Evolutionary conservation across 2,888 invertebrate genomes (phyloP), one percentile per base, ranked within the genome.

Genomic region (Scelioninae gen. 1): DNA sequence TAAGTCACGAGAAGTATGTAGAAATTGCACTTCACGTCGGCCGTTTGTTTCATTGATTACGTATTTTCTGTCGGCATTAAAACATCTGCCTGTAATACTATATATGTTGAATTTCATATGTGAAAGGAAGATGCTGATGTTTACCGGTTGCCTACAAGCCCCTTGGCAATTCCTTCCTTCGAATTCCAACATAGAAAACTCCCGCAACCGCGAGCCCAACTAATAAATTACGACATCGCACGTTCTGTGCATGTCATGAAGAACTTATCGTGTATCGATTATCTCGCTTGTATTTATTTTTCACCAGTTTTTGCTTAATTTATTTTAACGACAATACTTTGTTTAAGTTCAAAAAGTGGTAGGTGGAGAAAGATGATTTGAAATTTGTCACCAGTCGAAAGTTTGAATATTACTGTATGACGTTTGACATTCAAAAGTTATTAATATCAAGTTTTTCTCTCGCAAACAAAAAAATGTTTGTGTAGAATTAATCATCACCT

Each of bases 51-150:
- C 76, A 74, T 13, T 75, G 81, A 75, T 83, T 83, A 80, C 71
- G 79, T 71, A 62, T 72, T 66, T 84, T 82, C 69, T 68, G 74
- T 31, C 62, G 68, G 53, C 81, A 84, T 83, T 63, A 72, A 79
- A 77, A 23, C 63, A 53, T 76, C 66, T 55, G 65, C 53, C 63
- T 55, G 78, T 15, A 65, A 56, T 74, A 10, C 68, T 71, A 38
- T 72, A 66, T 68, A 60, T 51, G 76, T 76, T 71, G 75, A 58
- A 79, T 84, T 84, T 84, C 84, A 82, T 82, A 84, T 72, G 82
- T 84, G 84, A 84, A 84, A 84, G 84, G 84, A 84, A 82, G 84
- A 84, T 71, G 84, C 75, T 78, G 83, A 72, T 79, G 82, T 74
- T 79, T 83, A 65, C 63, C 82, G 65, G 79, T 78, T 69, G 75